phyloP scores from a whole-genome alignment of 2,888 invertebrate genomes.

The Alsophila aescularia region DNA sequence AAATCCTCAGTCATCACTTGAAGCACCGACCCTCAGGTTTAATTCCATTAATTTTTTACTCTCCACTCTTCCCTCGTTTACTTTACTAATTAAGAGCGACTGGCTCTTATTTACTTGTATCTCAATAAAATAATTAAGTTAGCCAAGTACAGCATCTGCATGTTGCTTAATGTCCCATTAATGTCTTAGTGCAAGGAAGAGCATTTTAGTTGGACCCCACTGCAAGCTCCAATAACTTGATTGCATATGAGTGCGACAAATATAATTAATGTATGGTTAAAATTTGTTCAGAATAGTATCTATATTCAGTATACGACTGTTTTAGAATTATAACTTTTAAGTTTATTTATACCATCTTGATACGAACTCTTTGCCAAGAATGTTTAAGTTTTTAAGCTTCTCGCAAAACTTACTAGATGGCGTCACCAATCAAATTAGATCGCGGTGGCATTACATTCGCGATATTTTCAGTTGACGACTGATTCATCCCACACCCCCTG shows the following conservation, averaged over 20 bases:
- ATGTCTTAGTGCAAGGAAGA: slow-evolving; percentile 21
- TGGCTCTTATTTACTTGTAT: slow-evolving; percentile 37
- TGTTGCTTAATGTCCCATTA: slow-evolving; percentile 27
- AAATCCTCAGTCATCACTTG: slow-evolving; percentile 8
- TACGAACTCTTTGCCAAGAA: no score
- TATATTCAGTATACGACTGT: no score
- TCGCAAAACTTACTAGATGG: no score
- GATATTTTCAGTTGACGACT: no score
- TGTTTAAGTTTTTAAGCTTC: no score
- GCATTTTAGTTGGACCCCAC: slow-evolving; percentile 13
- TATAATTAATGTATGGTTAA: no score
- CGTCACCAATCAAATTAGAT: no score
- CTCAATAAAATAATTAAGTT: slow-evolving; percentile 41
- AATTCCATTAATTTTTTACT: slow-evolving; percentile 38
- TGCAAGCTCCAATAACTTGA: not conserved
- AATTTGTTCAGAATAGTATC: no score
- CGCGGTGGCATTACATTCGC: no score
- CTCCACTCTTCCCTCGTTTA: slow-evolving; percentile 25
- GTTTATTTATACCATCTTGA: no score
- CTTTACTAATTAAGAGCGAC: slow-evolving; percentile 38
- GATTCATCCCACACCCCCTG: no score
- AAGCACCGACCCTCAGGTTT: slow-evolving; percentile 16
- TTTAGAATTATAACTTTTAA: no score
- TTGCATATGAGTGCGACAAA: slow-evolving; percentile 4
- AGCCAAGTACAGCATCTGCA: slow-evolving; percentile 25